Conservation (phyloP, 2,797 vertebrate species). For the Anguilla pacifica region DNA sequence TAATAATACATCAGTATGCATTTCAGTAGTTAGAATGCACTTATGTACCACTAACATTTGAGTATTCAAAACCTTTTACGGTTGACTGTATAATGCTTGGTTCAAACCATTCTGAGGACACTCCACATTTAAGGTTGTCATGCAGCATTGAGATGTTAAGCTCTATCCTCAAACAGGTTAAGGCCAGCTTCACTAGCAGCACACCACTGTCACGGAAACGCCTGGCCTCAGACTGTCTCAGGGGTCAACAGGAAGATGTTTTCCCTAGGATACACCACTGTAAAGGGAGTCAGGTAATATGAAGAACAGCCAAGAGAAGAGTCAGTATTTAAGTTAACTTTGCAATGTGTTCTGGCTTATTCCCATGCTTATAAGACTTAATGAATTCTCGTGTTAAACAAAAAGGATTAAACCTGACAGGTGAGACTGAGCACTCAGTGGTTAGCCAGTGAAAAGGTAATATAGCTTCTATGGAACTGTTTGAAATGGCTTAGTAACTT, state of each 20-base stretch:
- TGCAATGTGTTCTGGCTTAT: background rate
- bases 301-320: background rate
- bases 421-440: background rate
- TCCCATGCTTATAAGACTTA: background rate
- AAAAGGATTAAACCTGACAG: background rate
- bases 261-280: conserved; percentile 55
- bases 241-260: conserved; percentile 38
- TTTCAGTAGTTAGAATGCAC: background rate
- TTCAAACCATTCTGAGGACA: background rate
- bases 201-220: conserved; percentile 59
- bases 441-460: background rate
- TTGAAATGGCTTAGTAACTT: background rate
- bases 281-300: conserved; percentile 60
- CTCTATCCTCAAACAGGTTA: conserved; percentile 49
- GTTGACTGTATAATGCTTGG: background rate
- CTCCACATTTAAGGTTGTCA: too few species aligned
- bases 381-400: conserved; percentile 3
- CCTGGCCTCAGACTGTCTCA: conserved; percentile 44
- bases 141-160: conserved; percentile 17
- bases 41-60: background rate
- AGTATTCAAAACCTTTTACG: background rate
- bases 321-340: background rate
- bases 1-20: background rate
- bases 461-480: background rate
- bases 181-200: conserved; percentile 59